Percentiles rank a stretch among this genome's conserved stretches.
These are phyloP conservation scores for Monochamus saltuarius DNA, from an alignment of 1,140 invertebrate genomes.

Conservation along the genomic window DNA sequence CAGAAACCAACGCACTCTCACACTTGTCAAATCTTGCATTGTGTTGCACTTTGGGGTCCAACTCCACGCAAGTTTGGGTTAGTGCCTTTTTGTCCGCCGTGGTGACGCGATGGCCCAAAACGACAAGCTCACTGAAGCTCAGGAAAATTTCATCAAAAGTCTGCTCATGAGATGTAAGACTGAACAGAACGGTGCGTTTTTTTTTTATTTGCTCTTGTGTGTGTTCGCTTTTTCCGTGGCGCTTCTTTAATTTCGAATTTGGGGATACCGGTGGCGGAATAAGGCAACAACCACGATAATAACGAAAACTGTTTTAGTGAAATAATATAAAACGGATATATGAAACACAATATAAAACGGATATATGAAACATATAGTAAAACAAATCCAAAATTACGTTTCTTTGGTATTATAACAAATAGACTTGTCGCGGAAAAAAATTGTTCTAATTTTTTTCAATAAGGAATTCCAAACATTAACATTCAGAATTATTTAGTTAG, in stretches of 20 bases:
- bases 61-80: slow-evolving; percentile 16
- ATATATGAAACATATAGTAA: no score
- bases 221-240: background rate
- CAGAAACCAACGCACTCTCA: slow-evolving; percentile 28
- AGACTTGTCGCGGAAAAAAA: no score
- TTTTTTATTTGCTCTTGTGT: slow-evolving; percentile 5
- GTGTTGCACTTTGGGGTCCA: slow-evolving; percentile 16
- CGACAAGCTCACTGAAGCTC: slow-evolving; percentile 26
- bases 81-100: slow-evolving; percentile 18
- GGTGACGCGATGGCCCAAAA: slow-evolving; percentile 12
- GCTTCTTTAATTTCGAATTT: slow-evolving; percentile 6
- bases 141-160: slow-evolving; percentile 39
- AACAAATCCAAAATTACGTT: no score
- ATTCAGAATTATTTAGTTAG: no score
- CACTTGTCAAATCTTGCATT: slow-evolving; percentile 24
- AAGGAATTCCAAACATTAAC: no score
- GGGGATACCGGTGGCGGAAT: slow-evolving; percentile 9
- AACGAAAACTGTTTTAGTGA: background rate
- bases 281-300: slow-evolving; percentile 11
- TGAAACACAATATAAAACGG: no score
- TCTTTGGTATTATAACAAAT: no score
- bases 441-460: no score
- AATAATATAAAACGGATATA: background rate
- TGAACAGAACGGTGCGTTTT: slow-evolving; percentile 37
- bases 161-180: slow-evolving; percentile 36